Base-by-base conservation (phyloP, 2,797 vertebrate genomes). In the Danio jaintianensis region DNA sequence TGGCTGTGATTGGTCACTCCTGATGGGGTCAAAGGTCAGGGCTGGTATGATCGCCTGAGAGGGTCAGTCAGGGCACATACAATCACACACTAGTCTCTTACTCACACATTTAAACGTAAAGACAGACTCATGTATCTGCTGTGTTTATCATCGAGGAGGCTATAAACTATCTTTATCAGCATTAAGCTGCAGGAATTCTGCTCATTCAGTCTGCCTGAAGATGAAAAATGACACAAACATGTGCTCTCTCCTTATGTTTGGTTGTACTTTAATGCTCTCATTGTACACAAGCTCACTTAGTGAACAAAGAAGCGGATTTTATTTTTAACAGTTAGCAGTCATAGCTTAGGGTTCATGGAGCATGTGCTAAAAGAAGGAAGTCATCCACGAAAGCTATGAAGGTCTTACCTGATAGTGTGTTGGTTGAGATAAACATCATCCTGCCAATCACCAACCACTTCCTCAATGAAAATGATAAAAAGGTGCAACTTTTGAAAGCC, bases 1-100 rank as follows among this genome's bases (percentile, higher is more conserved):
- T 81, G 61, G n/a, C n/a, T 63, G 36, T 79, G 78, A 85, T 80
- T 85, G 86, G 72, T 83, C 82, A 74, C 68, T 81, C 50, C n/a
- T 79, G 78, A 83, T 69, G 58, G 72, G 82, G 72, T 85, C 72
- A 86, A 43, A 79, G 79, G 68, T 85, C 68, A 71, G 43, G 42
- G 69, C 5, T 40, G 45, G 52, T 15, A 55, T 77, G 71, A 78
- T 78, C 70, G 11, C 7, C 69, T 74, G 81, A 80, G 79, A 83
- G 81, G 78, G 68, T 77, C 75, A 82, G 47, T 67, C 48, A 56
- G 75, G 62, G 71, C 76, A 43, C 75, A 80, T 6, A 10, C 61
- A 70, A 36, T 18, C 74, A 63, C 66, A 74, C 18, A 75, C 53
- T 9, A 79, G 20, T 36, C 53, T 47, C 79, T 16, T 55, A 38